A percentile compares a stretch with the other conserved stretches of the same genome.
Conservation (phyloP, 2,888 invertebrate species). For the Temnothorax unifasciatus region DNA sequence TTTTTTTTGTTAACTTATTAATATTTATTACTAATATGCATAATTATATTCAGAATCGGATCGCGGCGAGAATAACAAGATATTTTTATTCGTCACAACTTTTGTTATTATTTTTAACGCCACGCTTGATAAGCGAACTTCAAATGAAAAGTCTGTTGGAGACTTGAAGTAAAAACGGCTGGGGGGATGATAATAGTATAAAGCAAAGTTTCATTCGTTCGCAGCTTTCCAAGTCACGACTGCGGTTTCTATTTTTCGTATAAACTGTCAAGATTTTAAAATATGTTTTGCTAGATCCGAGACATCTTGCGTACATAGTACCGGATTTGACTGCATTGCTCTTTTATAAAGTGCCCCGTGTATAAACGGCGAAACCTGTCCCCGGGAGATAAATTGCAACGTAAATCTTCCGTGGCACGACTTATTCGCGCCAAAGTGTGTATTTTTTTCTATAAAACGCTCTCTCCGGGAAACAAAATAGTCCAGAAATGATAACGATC, state of each 20-base stretch:
- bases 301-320: not conserved
- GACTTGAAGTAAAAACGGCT: not conserved
- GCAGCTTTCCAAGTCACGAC: not conserved
- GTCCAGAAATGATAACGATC: slow-evolving; percentile 27
- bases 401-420: slow-evolving; percentile 23
- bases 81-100: not conserved
- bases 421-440: not conserved
- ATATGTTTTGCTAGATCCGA: not conserved
- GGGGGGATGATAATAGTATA: not conserved
- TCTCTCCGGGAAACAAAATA: not conserved
- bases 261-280: slow-evolving; percentile 18
- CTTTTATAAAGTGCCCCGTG: slow-evolving; percentile 18
- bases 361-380: slow-evolving; percentile 32
- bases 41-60: not conserved
- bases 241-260: not conserved
- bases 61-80: not conserved
- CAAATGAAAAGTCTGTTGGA: slow-evolving; percentile 13
- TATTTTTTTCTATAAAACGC: slow-evolving; percentile 29
- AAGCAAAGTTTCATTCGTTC: not conserved
- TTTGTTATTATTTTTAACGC: slow-evolving; percentile 5
- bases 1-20: not conserved
- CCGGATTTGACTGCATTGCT: slow-evolving; percentile 21
- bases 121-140: slow-evolving; percentile 1
- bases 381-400: slow-evolving; percentile 39
- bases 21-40: not conserved